Conservation (phyloP, 2,113 vertebrate genomes). For the Agelaius phoeniceus region DNA sequence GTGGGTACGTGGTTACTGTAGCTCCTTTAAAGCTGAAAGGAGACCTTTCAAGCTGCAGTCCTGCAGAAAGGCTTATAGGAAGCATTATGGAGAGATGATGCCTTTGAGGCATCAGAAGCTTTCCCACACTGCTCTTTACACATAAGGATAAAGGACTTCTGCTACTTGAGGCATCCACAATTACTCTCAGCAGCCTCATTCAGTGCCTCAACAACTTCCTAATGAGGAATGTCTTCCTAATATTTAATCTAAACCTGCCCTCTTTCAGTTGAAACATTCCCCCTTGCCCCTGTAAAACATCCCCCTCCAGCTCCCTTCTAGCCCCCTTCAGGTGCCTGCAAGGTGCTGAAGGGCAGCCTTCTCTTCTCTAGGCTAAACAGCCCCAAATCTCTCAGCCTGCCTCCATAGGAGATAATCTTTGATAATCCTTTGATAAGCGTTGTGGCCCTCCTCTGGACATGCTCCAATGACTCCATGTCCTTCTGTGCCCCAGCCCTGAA, state of each 20-base stretch:
- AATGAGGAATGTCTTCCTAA: not conserved
- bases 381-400: not conserved
- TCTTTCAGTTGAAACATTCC: not conserved
- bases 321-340: not conserved
- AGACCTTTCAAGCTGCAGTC: not conserved
- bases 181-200: not conserved
- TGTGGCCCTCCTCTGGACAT: not conserved
- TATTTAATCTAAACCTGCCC: not conserved
- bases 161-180: rapidly evolving
- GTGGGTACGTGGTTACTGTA: not conserved
- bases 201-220: not conserved
- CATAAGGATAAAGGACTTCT: not conserved
- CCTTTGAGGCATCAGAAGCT: not conserved
- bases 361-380: not conserved
- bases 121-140: not conserved
- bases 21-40: not conserved
- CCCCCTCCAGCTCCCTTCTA: not conserved
- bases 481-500: not conserved
- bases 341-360: not conserved
- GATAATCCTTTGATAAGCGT: not conserved
- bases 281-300: not conserved
- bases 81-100: not conserved
- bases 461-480: not conserved
- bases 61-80: not conserved
- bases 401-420: not conserved